Percentiles rank a stretch among this genome's conserved stretches.
Evolutionary conservation across 2,797 vertebrate species (phyloP).

Genomic region (Sebastolobus alascanus): DNA sequence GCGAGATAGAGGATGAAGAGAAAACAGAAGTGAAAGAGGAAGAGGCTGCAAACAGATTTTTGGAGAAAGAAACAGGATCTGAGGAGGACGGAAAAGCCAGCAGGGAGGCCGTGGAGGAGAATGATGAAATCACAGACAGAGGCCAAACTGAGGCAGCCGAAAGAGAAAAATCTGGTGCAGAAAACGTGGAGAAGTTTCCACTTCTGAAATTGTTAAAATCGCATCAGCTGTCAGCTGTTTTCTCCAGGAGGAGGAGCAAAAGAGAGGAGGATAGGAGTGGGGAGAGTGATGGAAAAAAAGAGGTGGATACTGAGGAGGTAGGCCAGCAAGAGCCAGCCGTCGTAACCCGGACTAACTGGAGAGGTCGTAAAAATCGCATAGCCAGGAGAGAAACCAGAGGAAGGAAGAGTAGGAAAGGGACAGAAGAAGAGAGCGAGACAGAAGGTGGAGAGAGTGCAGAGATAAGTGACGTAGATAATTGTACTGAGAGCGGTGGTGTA

Average conservation of each 20-base stretch:
- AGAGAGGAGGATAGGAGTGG: conserved; percentile 3
- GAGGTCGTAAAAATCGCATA: conserved; percentile 65
- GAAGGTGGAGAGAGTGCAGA: conserved; percentile 14
- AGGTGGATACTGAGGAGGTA: conserved; percentile 9
- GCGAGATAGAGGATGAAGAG: not conserved
- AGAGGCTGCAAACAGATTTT: not conserved
- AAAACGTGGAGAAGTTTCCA: conserved; percentile 22
- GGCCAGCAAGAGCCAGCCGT: not conserved
- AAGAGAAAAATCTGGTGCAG: not conserved
- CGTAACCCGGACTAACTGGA: conserved; percentile 58
- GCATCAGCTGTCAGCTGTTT: not conserved
- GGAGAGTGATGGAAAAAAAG: conserved; percentile 17
- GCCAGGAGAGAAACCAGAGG: conserved; percentile 64
- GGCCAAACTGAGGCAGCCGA: not conserved
- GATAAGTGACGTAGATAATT: not conserved
- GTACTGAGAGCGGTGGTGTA: not conserved
- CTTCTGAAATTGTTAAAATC: conserved; percentile 11
- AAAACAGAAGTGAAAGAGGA: conserved; percentile 45
- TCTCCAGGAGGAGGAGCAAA: conserved; percentile 38
- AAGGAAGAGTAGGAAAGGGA: conserved; percentile 32
- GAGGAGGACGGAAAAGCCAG: conserved; percentile 5
- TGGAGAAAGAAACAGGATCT: not conserved
- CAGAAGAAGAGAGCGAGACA: not conserved
- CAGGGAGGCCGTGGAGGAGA: not conserved
- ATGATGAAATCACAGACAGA: not conserved